These are phyloP conservation scores for Drosophila auraria DNA, from an alignment of 1,140 invertebrate genomes.

Conservation along the genomic window DNA sequence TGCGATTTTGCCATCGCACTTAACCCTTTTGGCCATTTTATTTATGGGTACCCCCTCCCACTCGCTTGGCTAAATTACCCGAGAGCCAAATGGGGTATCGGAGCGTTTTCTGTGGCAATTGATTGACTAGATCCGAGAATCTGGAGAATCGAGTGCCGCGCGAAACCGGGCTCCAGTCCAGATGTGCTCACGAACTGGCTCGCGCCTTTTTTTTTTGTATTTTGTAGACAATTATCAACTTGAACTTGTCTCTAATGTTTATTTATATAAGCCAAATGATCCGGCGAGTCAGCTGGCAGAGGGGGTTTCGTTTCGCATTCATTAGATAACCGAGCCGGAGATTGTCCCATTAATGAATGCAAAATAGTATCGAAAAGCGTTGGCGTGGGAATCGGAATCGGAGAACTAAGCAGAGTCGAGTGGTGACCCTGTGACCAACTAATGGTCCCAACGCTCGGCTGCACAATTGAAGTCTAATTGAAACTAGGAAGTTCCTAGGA, in stretches of 20 bases:
- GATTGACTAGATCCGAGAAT: conserved; percentile 38
- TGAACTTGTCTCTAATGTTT: conserved; percentile 65
- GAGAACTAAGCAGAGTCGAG: conserved; percentile 15
- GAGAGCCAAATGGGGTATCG: conserved; percentile 29
- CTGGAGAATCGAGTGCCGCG: conserved; percentile 20
- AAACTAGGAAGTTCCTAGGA: conserved; percentile 52
- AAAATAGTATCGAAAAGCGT: conserved; percentile 41
- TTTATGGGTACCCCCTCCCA: conserved; percentile 1
- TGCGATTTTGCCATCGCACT: conserved; percentile 66
- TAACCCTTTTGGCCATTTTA: conserved; percentile 57
- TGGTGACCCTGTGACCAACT: conserved; percentile 50
- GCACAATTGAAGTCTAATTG: conserved; percentile 77
- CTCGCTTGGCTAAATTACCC: conserved; percentile 31
- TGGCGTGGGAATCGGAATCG: conserved; percentile 57
- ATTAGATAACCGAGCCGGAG: conserved; percentile 52
- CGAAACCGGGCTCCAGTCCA: conserved; percentile 24
- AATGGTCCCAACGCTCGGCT: conserved; percentile 56
- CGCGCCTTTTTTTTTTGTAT: conserved; percentile 29
- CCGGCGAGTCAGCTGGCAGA: conserved; percentile 26
- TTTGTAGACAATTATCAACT: conserved; percentile 52
- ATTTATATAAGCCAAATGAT: conserved; percentile 66
- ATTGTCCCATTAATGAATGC: conserved; percentile 56
- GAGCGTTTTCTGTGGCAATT: conserved; percentile 34
- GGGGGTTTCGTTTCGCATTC: conserved; percentile 32
- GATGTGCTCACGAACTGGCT: conserved; percentile 57